Percentiles rank a stretch among this genome's conserved stretches.
These are phyloP conservation scores for Phortica variegata DNA, from an alignment of 1,140 invertebrate genomes.

Conservation along the genomic window DNA sequence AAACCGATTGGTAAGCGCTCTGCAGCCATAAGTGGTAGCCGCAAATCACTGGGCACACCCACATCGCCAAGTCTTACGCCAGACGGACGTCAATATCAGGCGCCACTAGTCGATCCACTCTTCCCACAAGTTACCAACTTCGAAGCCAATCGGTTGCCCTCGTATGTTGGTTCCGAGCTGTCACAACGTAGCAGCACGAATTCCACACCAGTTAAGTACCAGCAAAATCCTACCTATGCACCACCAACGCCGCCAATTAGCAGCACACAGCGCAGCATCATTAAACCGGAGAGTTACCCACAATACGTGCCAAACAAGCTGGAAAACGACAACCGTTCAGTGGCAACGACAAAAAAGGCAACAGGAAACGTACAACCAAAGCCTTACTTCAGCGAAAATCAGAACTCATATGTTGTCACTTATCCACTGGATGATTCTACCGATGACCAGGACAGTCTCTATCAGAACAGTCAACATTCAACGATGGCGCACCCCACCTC, in stretches of 20 bases:
- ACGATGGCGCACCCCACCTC: background rate
- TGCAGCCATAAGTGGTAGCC: background rate
- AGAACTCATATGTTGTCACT: conserved; percentile 42
- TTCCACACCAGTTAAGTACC: conserved; percentile 13
- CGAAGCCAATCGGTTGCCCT: conserved; percentile 36
- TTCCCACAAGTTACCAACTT: conserved; percentile 45
- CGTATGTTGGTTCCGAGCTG: conserved; percentile 4
- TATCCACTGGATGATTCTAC: conserved; percentile 44
- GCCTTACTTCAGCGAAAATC: conserved; percentile 28
- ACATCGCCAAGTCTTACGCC: conserved; percentile 44
- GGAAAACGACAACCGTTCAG: background rate
- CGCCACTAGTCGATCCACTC: conserved; percentile 45
- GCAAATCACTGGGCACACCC: conserved; percentile 17
- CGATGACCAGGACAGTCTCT: conserved; percentile 29
- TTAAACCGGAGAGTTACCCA: background rate
- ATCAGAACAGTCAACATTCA: conserved; percentile 4
- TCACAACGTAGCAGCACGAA: background rate
- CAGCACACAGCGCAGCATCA: no score
- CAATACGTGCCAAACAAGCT: background rate
- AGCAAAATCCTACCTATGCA: conserved; percentile 31
- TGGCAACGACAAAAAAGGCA: background rate
- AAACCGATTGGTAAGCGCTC: background rate
- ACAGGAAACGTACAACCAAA: background rate
- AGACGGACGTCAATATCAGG: conserved; percentile 46
- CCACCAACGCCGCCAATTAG: conserved; percentile 12